Conservation (phyloP, 2,888 invertebrate genomes). For the Tenthredo livida region DNA sequence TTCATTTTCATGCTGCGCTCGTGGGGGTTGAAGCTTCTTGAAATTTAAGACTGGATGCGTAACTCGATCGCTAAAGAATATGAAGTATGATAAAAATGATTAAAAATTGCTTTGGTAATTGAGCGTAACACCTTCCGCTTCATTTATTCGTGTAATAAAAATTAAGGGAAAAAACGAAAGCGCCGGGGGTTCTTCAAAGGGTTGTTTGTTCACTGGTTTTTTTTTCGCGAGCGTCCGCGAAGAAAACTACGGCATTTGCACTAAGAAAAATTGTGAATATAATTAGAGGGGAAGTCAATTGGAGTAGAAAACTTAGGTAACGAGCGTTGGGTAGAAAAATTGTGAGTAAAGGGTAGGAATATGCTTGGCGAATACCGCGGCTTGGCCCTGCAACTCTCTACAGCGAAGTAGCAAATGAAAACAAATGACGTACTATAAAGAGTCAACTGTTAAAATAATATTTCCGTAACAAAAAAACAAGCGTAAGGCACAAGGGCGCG, state of each 20-base stretch:
- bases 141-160: slow-evolving; percentile 74
- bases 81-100: slow-evolving; percentile 10
- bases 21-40: not conserved
- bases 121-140: slow-evolving; percentile 71
- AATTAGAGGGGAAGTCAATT: slow-evolving; percentile 73
- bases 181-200: slow-evolving; percentile 62
- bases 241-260: not conserved
- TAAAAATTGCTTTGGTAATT: slow-evolving; percentile 67
- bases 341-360: slow-evolving; percentile 67
- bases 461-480: slow-evolving; percentile 56
- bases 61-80: not conserved
- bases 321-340: slow-evolving; percentile 73
- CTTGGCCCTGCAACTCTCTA: not conserved
- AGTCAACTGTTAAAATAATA: slow-evolving; percentile 64
- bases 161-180: slow-evolving; percentile 68
- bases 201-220: slow-evolving; percentile 61
- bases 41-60: not conserved
- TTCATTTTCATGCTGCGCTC: not conserved
- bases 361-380: not conserved
- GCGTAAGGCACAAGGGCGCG: slow-evolving; percentile 19
- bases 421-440: slow-evolving; percentile 67
- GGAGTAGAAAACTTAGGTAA: slow-evolving; percentile 75
- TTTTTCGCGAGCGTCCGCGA: slow-evolving; percentile 63
- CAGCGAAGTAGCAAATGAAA: slow-evolving; percentile 66
- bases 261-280: slow-evolving; percentile 74